Conservation (phyloP, 1,140 invertebrate genomes). For the Wasmannia auropunctata region DNA sequence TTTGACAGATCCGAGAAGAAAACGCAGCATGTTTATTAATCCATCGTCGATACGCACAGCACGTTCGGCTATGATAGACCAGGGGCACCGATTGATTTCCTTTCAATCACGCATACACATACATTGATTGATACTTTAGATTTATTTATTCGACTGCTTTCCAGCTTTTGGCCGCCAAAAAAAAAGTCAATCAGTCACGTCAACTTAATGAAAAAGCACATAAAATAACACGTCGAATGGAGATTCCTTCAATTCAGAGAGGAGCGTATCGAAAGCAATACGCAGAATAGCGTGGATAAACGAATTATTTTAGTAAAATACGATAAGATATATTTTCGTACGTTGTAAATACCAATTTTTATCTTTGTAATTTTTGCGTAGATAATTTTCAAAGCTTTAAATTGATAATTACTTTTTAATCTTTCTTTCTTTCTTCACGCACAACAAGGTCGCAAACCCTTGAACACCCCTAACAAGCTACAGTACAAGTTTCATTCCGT, state of each 20-base stretch:
- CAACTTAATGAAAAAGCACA: neutral
- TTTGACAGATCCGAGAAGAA: neutral
- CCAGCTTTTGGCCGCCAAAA: neutral
- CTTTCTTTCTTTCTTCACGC: conserved; percentile 21
- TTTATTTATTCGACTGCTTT: conserved; percentile 11
- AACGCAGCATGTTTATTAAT: neutral
- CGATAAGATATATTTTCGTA: neutral
- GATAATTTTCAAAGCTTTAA: neutral
- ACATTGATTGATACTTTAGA: neutral
- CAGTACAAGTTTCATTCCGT: conserved; percentile 87
- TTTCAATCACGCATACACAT: neutral
- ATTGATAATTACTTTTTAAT: neutral
- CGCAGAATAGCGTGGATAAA: neutral
- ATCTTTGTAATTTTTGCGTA: neutral
- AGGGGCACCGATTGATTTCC: neutral
- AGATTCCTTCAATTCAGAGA: neutral
- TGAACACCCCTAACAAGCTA: conserved; percentile 86
- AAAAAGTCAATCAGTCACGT: neutral
- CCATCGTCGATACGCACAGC: neutral
- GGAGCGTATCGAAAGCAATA: neutral
- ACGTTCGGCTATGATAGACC: neutral
- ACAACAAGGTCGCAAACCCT: conserved; percentile 79
- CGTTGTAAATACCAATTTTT: neutral
- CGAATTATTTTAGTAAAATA: neutral
- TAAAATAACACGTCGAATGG: neutral